Evolutionary conservation across 2,888 invertebrate species (phyloP).

Genomic region (Tenthredo mesomela): DNA sequence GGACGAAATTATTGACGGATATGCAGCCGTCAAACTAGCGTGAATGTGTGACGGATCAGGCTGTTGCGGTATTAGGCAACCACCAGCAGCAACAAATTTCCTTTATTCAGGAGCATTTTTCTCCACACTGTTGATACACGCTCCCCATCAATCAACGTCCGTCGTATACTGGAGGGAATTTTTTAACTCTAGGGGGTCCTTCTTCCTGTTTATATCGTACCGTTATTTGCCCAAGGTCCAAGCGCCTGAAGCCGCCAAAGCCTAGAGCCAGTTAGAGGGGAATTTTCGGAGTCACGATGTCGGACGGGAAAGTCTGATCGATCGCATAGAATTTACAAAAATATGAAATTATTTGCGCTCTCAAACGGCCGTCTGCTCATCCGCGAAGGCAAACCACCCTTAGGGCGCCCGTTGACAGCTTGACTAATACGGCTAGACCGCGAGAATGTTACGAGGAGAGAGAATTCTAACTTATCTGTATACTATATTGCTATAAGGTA

Average conservation of each 20-base stretch:
- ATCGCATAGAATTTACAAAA: conserved; percentile 54
- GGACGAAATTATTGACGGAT: conserved; percentile 20
- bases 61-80: conserved; percentile 16
- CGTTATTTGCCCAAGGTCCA: conserved; percentile 19
- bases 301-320: conserved; percentile 28
- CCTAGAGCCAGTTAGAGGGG: neutral
- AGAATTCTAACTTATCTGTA: neutral
- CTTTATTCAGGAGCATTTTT: conserved; percentile 55
- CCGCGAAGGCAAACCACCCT: conserved; percentile 18
- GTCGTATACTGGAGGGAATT: conserved; percentile 24
- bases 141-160: conserved; percentile 53
- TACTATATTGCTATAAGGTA: neutral
- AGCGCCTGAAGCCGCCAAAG: neutral
- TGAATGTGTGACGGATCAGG: conserved; percentile 41
- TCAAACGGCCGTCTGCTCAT: neutral
- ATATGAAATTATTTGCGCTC: conserved; percentile 64
- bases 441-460: conserved; percentile 42
- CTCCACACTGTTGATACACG: conserved; percentile 38
- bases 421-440: conserved; percentile 65
- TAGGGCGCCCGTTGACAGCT: conserved; percentile 62
- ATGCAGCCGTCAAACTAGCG: conserved; percentile 30
- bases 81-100: conserved; percentile 49
- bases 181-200: conserved; percentile 37
- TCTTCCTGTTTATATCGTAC: conserved; percentile 19
- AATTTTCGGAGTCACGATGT: neutral